phyloP scores from a whole-genome alignment of 2,888 invertebrate species.

The Griposia aprilina region DNA sequence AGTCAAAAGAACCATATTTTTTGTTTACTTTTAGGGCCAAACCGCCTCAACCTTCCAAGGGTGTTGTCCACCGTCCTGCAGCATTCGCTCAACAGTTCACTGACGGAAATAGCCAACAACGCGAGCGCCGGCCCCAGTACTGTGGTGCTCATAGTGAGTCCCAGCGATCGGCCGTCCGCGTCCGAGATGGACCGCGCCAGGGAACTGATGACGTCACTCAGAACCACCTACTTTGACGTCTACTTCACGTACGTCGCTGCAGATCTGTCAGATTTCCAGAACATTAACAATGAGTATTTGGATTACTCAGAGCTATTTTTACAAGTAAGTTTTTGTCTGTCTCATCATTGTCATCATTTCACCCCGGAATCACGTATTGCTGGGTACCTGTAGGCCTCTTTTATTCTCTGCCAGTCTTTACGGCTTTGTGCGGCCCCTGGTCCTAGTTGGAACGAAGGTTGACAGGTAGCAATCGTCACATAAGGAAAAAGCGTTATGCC shows the following conservation, averaged over 20 bases:
- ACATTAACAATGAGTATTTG: slow-evolving; percentile 85
- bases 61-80: slow-evolving; percentile 87
- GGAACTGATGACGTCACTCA: slow-evolving; percentile 84
- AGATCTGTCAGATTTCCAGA: slow-evolving; percentile 84
- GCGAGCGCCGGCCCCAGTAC: slow-evolving; percentile 85
- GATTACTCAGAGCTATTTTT: slow-evolving; percentile 89
- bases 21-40: slow-evolving; percentile 86
- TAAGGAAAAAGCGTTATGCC: neutral
- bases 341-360: neutral
- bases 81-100: slow-evolving; percentile 85
- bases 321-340: slow-evolving; percentile 69
- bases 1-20: neutral
- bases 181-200: slow-evolving; percentile 83
- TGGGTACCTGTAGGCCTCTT: neutral
- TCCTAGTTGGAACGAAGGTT: neutral
- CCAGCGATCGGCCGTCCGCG: slow-evolving; percentile 85
- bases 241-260: slow-evolving; percentile 89
- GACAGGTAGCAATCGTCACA: neutral
- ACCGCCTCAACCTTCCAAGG: slow-evolving; percentile 86
- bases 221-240: slow-evolving; percentile 88
- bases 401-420: neutral
- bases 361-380: neutral
- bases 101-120: slow-evolving; percentile 77
- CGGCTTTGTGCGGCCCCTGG: neutral
- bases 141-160: slow-evolving; percentile 89